A percentile compares a stretch with the other conserved stretches of the same genome.
These are phyloP conservation scores for Tyrannus savana DNA, from an alignment of 2,113 vertebrate genomes.

Conservation along the genomic window DNA sequence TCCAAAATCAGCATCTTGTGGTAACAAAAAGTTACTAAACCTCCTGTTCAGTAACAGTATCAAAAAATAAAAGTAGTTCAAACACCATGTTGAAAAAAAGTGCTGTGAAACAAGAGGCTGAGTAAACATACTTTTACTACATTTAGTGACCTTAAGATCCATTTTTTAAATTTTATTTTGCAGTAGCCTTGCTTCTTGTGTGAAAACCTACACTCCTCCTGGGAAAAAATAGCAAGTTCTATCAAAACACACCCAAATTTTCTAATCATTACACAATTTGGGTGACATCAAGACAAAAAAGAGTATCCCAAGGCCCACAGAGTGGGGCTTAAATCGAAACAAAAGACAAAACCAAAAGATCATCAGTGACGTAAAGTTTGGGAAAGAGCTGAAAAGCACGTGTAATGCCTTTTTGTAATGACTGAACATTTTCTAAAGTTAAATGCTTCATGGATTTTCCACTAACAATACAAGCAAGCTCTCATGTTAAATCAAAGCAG, in stretches of 20 bases:
- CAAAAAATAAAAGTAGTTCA: neutral
- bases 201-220: neutral
- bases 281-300: neutral
- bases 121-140: neutral
- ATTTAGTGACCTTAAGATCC: neutral
- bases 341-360: neutral
- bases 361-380: neutral
- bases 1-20: neutral
- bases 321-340: neutral
- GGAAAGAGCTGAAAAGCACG: neutral
- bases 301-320: neutral
- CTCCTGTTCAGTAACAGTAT: neutral
- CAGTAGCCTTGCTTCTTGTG: neutral
- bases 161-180: neutral
- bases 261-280: neutral
- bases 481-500: neutral
- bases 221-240: neutral
- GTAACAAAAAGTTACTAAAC: neutral
- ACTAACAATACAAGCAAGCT: neutral
- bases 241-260: neutral
- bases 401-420: neutral
- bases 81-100: neutral
- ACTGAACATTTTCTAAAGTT: neutral
- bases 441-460: neutral
- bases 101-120: neutral